These are phyloP conservation scores for Colletes latitarsis DNA, from an alignment of 1,140 invertebrate genomes.

Conservation along the genomic window DNA sequence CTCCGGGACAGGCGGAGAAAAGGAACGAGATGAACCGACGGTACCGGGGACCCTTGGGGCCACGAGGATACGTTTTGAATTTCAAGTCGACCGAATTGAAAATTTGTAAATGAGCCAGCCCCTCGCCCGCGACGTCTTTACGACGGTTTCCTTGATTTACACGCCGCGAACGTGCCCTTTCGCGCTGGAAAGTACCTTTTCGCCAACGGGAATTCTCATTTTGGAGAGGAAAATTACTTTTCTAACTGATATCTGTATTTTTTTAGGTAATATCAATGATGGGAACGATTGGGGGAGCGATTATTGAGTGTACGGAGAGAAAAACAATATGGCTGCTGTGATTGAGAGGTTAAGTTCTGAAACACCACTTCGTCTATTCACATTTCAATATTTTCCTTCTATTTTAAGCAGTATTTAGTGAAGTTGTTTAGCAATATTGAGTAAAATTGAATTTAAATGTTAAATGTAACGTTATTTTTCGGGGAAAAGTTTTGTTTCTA, in stretches of 20 bases:
- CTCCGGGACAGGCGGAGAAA: slow-evolving; percentile 19
- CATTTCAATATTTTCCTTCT: too few relatives aligned
- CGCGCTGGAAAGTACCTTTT: slow-evolving; percentile 16
- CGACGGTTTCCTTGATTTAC: slow-evolving; percentile 41
- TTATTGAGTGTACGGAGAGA: too few relatives aligned
- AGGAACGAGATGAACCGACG: slow-evolving; percentile 57
- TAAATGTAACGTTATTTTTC: too few relatives aligned
- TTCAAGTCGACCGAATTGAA: slow-evolving; percentile 49
- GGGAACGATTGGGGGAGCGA: too few relatives aligned
- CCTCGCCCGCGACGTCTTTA: background rate
- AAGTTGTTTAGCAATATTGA: too few relatives aligned
- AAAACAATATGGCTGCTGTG: too few relatives aligned
- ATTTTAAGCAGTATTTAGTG: too few relatives aligned
- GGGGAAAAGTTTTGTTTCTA: too few relatives aligned
- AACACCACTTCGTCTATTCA: too few relatives aligned
- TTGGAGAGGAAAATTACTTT: background rate
- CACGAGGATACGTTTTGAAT: slow-evolving; percentile 11
- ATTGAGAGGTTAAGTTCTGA: too few relatives aligned
- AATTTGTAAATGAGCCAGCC: slow-evolving; percentile 58
- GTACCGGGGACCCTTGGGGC: background rate
- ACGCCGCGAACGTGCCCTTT: slow-evolving; percentile 18
- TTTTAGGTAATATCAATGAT: too few relatives aligned
- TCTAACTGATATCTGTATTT: background rate
- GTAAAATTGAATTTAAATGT: too few relatives aligned
- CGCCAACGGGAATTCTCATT: slow-evolving; percentile 9